phyloP scores from a whole-genome alignment of 2,113 vertebrate species.

The Chionomys nivalis region DNA sequence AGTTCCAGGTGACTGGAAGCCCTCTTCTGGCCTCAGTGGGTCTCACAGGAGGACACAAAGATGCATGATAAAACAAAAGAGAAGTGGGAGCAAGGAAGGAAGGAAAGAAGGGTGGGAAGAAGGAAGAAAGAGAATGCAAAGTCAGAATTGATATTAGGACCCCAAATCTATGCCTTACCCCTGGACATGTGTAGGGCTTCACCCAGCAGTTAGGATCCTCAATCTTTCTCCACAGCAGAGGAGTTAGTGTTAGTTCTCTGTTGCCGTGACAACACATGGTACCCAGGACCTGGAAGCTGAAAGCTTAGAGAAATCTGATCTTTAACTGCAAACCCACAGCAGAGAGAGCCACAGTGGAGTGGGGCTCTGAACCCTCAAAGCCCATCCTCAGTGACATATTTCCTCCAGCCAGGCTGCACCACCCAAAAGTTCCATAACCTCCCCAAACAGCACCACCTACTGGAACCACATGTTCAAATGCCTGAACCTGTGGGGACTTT shows the following conservation, averaged over 20 bases:
- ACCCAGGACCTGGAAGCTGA: background rate
- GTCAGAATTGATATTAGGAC: background rate
- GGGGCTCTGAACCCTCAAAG: background rate
- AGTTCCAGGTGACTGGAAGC: too few species aligned
- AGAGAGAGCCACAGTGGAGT: background rate
- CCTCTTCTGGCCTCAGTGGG: background rate
- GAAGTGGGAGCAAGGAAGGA: background rate
- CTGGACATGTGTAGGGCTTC: background rate
- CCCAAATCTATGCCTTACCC: background rate
- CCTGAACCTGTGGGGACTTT: background rate
- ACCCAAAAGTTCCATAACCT: background rate
- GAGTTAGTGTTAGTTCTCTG: too few species aligned
- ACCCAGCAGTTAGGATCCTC: background rate
- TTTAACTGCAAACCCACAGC: background rate
- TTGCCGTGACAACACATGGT: background rate
- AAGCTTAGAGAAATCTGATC: background rate
- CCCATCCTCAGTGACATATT: background rate
- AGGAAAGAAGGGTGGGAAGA: background rate
- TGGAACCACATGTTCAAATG: background rate
- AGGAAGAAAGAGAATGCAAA: background rate
- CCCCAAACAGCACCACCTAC: background rate
- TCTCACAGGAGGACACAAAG: background rate
- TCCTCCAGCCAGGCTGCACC: background rate
- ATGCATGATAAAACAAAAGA: background rate
- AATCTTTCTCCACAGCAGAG: background rate